Evolutionary conservation across 2,113 vertebrate genomes (phyloP), one percentile per base, ranked within the genome.

Genomic region (Dermatemys mawii): DNA sequence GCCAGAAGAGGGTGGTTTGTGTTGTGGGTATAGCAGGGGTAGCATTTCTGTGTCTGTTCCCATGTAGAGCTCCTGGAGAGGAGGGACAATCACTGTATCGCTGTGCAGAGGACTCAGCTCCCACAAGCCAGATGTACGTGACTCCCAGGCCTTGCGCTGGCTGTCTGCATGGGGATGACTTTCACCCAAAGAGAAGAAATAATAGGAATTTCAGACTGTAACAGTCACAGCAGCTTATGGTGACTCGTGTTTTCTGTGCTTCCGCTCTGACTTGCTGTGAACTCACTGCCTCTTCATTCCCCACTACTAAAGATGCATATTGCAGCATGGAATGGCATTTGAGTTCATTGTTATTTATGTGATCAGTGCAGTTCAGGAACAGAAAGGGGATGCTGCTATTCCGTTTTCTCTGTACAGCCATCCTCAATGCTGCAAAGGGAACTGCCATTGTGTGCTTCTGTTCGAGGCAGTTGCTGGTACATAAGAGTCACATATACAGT

Each of bases 381-480:
- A 41, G 35, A 8, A 76, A 32, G 11, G 79, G 46, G 38, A 50
- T 1, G 22, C 1, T 2, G 49, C 50, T 75, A 16, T n/a, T 2
- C 4, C 0, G 50, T 75, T n/a, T 87, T 22, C 67, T 4, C 7
- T 1, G 3, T 38, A 22, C 19, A 22, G 19, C n/a, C 63, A n/a
- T 22, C 19, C 63, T 70, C 35, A 70, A 9, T 8, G 63, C n/a
- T 70, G 63, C 63, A 22, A n/a, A 38, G 63, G n/a, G n/a, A 70
- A 11, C 38, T 13, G 6, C 41, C 48, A 10, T 11, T 11, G 26
- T 29, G 8, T 5, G n/a, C 76, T 11, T 81, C 83, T 78, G 50
- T 8, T 2, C 2, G 0, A 13, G 13, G 5, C 35, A 60, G 50
- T 6, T 0, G 0, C 82, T 7, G 12, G 32, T 46, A 29, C 1